Evolutionary conservation across 2,113 vertebrate species (phyloP).

Genomic region (Alectura lathami): DNA sequence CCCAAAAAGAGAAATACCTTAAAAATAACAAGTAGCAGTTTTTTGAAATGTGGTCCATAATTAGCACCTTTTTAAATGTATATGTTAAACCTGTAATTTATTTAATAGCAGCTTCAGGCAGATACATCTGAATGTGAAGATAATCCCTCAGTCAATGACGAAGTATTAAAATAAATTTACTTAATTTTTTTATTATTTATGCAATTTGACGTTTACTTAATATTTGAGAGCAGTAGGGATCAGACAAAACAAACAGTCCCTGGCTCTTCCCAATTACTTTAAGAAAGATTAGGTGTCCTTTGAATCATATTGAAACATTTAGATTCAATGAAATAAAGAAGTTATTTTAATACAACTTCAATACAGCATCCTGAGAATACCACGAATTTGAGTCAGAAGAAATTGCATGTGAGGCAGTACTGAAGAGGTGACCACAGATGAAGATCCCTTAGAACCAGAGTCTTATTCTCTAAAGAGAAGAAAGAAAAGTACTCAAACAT

Average conservation of each 20-base stretch:
- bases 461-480: background rate
- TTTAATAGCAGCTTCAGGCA: background rate
- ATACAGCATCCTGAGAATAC: background rate
- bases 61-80: background rate
- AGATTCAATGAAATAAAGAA: background rate
- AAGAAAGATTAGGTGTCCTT: background rate
- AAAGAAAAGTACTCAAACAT: background rate
- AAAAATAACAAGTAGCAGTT: rapidly evolving
- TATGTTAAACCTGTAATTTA: background rate
- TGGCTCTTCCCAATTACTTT: background rate
- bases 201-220: background rate
- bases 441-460: background rate
- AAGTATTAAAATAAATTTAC: background rate
- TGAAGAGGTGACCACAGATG: background rate
- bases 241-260: background rate
- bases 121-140: background rate
- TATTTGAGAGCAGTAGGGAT: background rate
- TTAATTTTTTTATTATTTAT: background rate
- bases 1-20: background rate
- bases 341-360: background rate
- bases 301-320: background rate
- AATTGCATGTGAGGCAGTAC: background rate
- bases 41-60: background rate
- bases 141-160: background rate
- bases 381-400: background rate